These are phyloP conservation scores for Emberiza fucata DNA, from an alignment of 2,113 vertebrate species.

Conservation along the genomic window DNA sequence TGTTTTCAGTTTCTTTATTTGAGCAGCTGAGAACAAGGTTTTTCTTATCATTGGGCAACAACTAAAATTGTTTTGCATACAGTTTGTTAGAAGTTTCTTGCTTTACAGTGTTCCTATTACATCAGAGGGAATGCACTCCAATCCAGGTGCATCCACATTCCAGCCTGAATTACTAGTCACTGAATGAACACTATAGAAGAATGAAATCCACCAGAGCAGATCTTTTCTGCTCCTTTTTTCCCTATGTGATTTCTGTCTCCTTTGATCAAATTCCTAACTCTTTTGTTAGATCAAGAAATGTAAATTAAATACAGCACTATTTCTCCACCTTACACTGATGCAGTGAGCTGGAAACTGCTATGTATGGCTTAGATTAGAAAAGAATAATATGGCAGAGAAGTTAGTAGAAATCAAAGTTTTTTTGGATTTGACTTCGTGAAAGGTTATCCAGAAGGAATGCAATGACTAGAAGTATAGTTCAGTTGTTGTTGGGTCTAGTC, in stretches of 20 bases:
- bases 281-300: not conserved
- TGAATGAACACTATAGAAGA: not conserved
- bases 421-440: not conserved
- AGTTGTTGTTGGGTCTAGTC: not conserved
- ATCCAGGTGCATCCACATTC: not conserved
- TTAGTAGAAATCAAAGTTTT: not conserved
- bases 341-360: not conserved
- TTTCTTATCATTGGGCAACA: not conserved
- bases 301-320: not conserved
- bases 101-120: not conserved
- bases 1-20: not conserved
- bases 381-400: not conserved
- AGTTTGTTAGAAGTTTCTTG: not conserved
- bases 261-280: not conserved
- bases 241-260: not conserved
- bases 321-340: not conserved
- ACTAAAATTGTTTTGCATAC: not conserved
- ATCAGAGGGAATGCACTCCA: not conserved
- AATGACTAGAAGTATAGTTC: not conserved
- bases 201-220: not conserved
- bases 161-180: not conserved
- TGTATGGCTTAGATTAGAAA: not conserved
- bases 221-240: not conserved
- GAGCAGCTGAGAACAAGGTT: not conserved
- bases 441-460: not conserved